Percentiles rank a stretch among this genome's conserved stretches.
Evolutionary conservation across 2,888 invertebrate genomes (phyloP).

Genomic region (Prosapia bicincta): DNA sequence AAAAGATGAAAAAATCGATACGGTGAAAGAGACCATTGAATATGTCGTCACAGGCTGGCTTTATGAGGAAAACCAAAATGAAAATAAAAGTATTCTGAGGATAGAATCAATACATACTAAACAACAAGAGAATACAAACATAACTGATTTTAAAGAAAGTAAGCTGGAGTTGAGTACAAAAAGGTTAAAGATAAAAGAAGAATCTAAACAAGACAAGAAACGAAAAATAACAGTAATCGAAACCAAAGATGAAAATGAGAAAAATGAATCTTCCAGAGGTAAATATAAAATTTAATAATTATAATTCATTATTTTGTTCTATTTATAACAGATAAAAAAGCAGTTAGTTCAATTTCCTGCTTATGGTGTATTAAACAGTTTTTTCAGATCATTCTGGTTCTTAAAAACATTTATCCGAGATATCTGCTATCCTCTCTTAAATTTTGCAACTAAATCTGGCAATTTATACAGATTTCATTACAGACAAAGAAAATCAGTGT

Average conservation of each 20-base stretch:
- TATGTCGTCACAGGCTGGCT: neutral
- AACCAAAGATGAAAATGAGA: neutral
- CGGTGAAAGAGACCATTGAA: neutral
- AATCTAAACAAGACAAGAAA: neutral
- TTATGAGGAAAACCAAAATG: neutral
- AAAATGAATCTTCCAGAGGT: neutral
- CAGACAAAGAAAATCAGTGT: too few relatives aligned
- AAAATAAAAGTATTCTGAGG: too few relatives aligned
- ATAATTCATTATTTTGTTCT: too few relatives aligned
- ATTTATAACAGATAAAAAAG: too few relatives aligned
- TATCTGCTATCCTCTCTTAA: too few relatives aligned
- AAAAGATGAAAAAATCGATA: neutral
- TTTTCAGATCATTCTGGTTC: too few relatives aligned
- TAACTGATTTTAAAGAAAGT: neutral
- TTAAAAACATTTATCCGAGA: too few relatives aligned
- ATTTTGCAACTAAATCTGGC: too few relatives aligned
- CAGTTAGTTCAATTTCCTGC: too few relatives aligned
- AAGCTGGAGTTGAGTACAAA: neutral
- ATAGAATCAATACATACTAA: neutral
- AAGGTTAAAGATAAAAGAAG: neutral
- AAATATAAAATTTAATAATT: too few relatives aligned
- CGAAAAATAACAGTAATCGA: neutral
- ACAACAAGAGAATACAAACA: neutral
- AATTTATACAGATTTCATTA: too few relatives aligned
- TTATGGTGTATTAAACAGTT: too few relatives aligned